Base-by-base conservation (phyloP, 2,797 vertebrate genomes). In the Halcyon chelicuti region DNA sequence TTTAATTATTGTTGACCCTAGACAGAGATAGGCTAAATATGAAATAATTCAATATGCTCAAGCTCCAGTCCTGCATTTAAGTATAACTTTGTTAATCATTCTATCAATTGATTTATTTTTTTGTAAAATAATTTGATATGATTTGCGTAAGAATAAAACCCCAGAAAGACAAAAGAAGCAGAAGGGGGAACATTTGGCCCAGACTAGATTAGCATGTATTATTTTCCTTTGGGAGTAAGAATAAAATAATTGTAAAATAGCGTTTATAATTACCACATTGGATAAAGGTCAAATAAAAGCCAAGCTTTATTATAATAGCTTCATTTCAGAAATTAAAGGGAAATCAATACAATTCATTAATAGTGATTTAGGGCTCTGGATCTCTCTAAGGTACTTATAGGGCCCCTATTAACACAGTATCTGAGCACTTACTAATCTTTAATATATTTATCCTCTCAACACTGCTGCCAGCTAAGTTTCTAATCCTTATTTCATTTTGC, bases 281-380 rank as follows among this genome's bases (percentile, higher is more conserved):
- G 70, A 84, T 78, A 90, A 94, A 90, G 85, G 89, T 96, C 89
- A 93, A 86, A 91, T 75, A 91, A 88, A 94, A 94, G 58, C 85
- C 65, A 72, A 90, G 28, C 35, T 94, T 86, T 96, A 86, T 95
- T 94, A 88, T 81, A 96, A 94, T 83, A 90, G 49, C 66, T 75
- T 94, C 77, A 84, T 90, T 90, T 93, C 51, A 88, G 76, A 94
- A 91, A 93, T 93, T 88, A 96, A 91, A 93, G 31, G 16, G 33
- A 91, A 94, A 96, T 96, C 94, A 95, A 94, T 96, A 94, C 47
- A 81, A 88, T 91, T 95, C 82, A 94, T 90, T 95, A 94, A 55
- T 46, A 90, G 51, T 63, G 62, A 88, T 88, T 96, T 94, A 94
- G 44, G 91, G 46, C 82, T 88, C 82, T 91, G 73, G 29, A 84